phyloP scores from a whole-genome alignment of 23 tunicate genomes.

The Ciona savignyi region DNA sequence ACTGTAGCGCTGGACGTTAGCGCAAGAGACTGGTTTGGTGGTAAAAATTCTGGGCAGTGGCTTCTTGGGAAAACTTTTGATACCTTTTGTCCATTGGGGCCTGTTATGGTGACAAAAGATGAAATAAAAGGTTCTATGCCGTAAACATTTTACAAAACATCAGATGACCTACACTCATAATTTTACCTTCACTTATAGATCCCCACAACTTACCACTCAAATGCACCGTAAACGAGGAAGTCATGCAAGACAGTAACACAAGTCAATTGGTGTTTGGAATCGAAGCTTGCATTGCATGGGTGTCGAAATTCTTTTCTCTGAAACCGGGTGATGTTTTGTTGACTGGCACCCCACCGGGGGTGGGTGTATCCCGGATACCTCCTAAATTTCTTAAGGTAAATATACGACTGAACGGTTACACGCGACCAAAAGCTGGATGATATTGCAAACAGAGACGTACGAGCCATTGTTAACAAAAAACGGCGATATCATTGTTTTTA shows the following conservation, averaged over 20 bases:
- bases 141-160: too few species aligned
- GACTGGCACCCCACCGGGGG: slow-evolving; percentile 99
- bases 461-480: too few species aligned
- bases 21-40: slow-evolving; percentile 88
- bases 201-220: slow-evolving; percentile 43
- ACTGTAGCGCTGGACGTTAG: slow-evolving; percentile 94
- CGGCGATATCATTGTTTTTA: too few species aligned
- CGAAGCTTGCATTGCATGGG: slow-evolving; percentile 58
- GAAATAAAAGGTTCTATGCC: slow-evolving; percentile 27
- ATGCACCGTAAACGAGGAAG: slow-evolving; percentile 47
- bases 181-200: too few species aligned
- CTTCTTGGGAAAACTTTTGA: slow-evolving; percentile 97
- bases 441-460: too few species aligned
- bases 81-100: slow-evolving; percentile 96
- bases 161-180: too few species aligned
- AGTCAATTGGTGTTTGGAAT: slow-evolving; percentile 63
- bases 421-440: too few species aligned
- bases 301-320: slow-evolving; percentile 55
- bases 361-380: slow-evolving; percentile 77
- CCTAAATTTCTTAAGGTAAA: slow-evolving; percentile 69
- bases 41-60: slow-evolving; percentile 81
- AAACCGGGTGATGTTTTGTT: slow-evolving; percentile 90
- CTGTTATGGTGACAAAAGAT: slow-evolving; percentile 70
- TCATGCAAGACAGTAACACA: slow-evolving; percentile 82
- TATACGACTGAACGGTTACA: too few species aligned